Evolutionary conservation across 2,113 vertebrate genomes (phyloP), one percentile per base, ranked within the genome.

Genomic region (Megaceryle maxima): DNA sequence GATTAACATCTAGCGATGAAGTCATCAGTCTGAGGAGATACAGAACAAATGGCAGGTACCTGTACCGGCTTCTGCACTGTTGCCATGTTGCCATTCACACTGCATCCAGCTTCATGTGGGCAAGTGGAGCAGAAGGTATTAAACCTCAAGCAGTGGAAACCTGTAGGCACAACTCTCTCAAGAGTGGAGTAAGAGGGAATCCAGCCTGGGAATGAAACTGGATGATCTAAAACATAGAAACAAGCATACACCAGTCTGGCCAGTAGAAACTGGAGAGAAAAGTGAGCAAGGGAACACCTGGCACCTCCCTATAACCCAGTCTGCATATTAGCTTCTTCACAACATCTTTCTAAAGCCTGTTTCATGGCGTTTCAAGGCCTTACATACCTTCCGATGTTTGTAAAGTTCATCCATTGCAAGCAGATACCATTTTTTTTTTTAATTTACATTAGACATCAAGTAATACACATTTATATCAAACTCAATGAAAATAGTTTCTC

Each of bases 21-120:
- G 56, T 88, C 82, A 90, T 68, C 90, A 77, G 60, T 74, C 75
- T 83, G 63, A 88, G 85, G 55, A 96, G 92, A 88, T 46, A 81
- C 51, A 39, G 78, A 83, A 85, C 51, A 86, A 93, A 91, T 83
- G 50, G 89, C 28, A 79, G 55, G 75, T 79, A 87, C 70, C 93
- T 92, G 81, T 56, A 60, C 51, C 62, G 70, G 76, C 66, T 87
- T 94, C 88, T 91, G 69, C 57, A 37, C 37, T 46, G 46, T 46
- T 46, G 19, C 44, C 44, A 46, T 75, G 69, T 51, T 90, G 57
- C 78, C 66, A 79, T 76, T 66, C 63, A 39, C 66, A 28, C 55
- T 86, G 55, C 79, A 78, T 59, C 37, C 78, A 83, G 74, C n/a
- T 77, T 83, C 50, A 56, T 69, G 67, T 87, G 87, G 53, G 43